Evolutionary conservation across 2,888 invertebrate species (phyloP).

Genomic region (Pachycephus smyrnensis): DNA sequence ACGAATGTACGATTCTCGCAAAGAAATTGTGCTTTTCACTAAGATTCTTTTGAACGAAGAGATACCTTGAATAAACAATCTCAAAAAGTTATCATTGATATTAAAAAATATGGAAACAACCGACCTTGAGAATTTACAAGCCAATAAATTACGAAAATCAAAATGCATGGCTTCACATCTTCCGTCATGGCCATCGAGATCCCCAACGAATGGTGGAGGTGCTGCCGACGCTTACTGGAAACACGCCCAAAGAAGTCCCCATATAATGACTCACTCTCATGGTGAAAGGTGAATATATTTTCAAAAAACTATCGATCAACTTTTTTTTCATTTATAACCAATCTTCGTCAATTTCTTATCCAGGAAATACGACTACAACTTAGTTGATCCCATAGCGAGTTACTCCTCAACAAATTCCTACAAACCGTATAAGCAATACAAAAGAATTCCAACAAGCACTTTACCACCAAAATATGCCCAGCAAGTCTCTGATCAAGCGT

Average conservation of each 20-base stretch:
- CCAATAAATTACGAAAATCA: slow-evolving; percentile 25
- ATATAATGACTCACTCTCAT: slow-evolving; percentile 22
- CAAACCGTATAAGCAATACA: slow-evolving; percentile 35
- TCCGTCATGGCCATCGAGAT: slow-evolving; percentile 34
- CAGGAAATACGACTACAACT: slow-evolving; percentile 32
- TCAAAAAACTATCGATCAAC: neutral
- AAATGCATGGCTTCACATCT: slow-evolving; percentile 32
- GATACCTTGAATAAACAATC: neutral
- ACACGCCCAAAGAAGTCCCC: slow-evolving; percentile 31
- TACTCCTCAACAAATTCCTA: slow-evolving; percentile 35
- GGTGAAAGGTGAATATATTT: slow-evolving; percentile 34
- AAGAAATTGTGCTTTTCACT: neutral
- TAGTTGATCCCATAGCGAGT: slow-evolving; percentile 34
- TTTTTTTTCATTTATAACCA: neutral
- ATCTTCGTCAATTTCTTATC: neutral
- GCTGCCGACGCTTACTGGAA: slow-evolving; percentile 37
- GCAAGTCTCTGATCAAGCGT: slow-evolving; percentile 12
- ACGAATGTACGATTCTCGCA: neutral
- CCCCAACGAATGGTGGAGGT: slow-evolving; percentile 25
- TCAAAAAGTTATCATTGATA: neutral
- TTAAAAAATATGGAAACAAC: neutral
- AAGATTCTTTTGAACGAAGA: neutral
- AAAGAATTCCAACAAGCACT: slow-evolving; percentile 18
- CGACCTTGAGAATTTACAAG: neutral
- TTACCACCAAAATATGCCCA: slow-evolving; percentile 32